phyloP scores from a whole-genome alignment of 2,888 invertebrate genomes.

The Pristionchus arcanus region DNA sequence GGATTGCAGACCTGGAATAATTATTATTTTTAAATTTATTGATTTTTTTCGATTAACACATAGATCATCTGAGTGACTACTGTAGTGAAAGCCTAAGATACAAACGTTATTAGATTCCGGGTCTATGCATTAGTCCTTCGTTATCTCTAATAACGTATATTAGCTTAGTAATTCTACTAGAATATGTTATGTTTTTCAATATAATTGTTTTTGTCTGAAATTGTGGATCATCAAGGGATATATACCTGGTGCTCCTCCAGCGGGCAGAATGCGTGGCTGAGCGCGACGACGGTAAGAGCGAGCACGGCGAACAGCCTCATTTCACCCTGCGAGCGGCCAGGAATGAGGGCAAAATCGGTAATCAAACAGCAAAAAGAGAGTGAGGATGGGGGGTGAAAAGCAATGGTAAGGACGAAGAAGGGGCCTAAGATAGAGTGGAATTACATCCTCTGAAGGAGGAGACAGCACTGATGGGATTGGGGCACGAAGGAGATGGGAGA shows the following conservation, averaged over 20 bases:
- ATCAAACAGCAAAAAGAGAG: neutral
- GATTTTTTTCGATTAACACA: too few relatives aligned
- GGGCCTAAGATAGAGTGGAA: neutral
- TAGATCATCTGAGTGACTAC: too few relatives aligned
- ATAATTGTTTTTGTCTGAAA: neutral
- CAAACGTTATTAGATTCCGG: too few relatives aligned
- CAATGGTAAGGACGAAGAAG: neutral
- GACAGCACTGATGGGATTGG: neutral
- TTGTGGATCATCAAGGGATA: neutral
- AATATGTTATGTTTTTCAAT: too few relatives aligned
- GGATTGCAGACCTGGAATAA: slow-evolving; percentile 42
- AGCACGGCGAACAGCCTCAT: slow-evolving; percentile 29
- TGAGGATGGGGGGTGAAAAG: neutral
- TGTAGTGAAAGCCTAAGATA: too few relatives aligned
- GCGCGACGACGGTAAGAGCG: neutral
- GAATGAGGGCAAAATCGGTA: neutral
- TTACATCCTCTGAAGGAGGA: neutral
- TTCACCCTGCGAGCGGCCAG: slow-evolving; percentile 66
- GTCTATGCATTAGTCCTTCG: too few relatives aligned
- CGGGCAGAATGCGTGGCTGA: slow-evolving; percentile 9
- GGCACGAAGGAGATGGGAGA: neutral
- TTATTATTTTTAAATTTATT: neutral
- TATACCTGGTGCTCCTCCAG: slow-evolving; percentile 7
- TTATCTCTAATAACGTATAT: too few relatives aligned
- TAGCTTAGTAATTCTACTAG: too few relatives aligned